These are phyloP conservation scores for Gnatocerus cornutus DNA, from an alignment of 2,888 invertebrate genomes.

Conservation along the genomic window DNA sequence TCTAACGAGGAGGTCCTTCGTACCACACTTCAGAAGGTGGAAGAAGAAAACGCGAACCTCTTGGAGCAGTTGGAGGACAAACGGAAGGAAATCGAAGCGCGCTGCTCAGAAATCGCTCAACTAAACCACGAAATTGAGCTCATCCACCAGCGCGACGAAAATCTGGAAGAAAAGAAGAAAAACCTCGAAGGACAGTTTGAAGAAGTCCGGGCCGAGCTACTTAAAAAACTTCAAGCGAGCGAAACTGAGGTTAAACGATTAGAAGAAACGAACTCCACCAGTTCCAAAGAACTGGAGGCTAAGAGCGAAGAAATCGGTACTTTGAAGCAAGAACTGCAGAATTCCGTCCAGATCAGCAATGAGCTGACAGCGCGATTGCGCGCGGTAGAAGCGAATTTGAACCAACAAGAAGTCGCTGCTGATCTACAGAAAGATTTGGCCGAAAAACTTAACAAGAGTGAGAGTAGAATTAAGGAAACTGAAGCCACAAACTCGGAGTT, in stretches of 20 bases:
- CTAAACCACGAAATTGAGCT: constrained; percentile 15
- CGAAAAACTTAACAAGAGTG: constrained; percentile 38
- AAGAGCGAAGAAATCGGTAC: constrained; percentile 25
- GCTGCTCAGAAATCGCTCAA: constrained; percentile 23
- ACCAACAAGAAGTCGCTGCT: too few relatives aligned
- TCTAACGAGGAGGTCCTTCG: constrained; percentile 52
- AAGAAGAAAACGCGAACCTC: constrained; percentile 54
- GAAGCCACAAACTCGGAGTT: constrained; percentile 5
- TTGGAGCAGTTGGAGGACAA: constrained; percentile 53
- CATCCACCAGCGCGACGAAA: constrained; percentile 3
- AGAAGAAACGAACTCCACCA: constrained; percentile 36
- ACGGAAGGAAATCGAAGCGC: constrained; percentile 28
- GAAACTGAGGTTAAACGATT: constrained; percentile 14
- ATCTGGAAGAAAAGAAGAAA: constrained; percentile 10
- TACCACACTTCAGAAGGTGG: constrained; percentile 52
- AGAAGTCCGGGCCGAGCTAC: constrained; percentile 5
- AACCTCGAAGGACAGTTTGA: constrained; percentile 9
- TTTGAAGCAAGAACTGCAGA: constrained; percentile 50
- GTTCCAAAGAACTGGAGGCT: constrained; percentile 28
- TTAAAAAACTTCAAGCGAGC: constrained; percentile 26
- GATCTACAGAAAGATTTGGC: neutral
- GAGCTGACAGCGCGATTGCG: constrained; percentile 33
- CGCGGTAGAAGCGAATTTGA: too few relatives aligned
- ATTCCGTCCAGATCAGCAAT: constrained; percentile 40
- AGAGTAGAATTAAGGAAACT: neutral